Percentiles rank a stretch among this genome's conserved stretches.
These are phyloP conservation scores for Alviniconcha marisindica DNA, from an alignment of 1,140 invertebrate species.

Conservation along the genomic window DNA sequence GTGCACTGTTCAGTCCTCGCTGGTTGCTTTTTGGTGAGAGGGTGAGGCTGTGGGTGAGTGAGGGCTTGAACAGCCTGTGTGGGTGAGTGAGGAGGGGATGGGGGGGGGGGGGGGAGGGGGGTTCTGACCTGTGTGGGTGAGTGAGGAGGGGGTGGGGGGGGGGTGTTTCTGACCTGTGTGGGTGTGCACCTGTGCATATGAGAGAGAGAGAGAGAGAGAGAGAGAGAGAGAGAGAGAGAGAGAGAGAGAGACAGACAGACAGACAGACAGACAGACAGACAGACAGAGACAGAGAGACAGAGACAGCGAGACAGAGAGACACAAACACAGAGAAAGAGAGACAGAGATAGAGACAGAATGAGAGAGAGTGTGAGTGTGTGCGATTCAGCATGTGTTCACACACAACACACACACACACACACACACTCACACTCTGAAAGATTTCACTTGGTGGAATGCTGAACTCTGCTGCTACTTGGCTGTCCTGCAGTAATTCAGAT, in stretches of 20 bases:
- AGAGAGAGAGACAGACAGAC: not conserved
- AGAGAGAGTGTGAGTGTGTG: not conserved
- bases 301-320: constrained; percentile 14
- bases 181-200: not conserved
- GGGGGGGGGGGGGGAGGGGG: not conserved
- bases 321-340: too few species aligned
- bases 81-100: not conserved
- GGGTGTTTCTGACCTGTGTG: not conserved
- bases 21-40: too few species aligned
- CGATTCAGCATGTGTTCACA: not conserved
- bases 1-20: too few species aligned
- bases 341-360: too few species aligned
- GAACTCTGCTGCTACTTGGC: too few species aligned
- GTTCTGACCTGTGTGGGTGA: not conserved
- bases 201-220: constrained; percentile 35
- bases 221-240: constrained; percentile 32
- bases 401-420: too few species aligned
- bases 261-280: not conserved
- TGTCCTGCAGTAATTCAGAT: too few species aligned
- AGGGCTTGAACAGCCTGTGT: not conserved
- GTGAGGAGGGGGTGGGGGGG: not conserved
- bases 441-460: too few species aligned
- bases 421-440: too few species aligned
- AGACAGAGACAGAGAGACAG: not conserved
- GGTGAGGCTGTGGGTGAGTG: not conserved